These are phyloP conservation scores for Drosophila ambigua DNA, from an alignment of 1,140 invertebrate species.

Conservation along the genomic window DNA sequence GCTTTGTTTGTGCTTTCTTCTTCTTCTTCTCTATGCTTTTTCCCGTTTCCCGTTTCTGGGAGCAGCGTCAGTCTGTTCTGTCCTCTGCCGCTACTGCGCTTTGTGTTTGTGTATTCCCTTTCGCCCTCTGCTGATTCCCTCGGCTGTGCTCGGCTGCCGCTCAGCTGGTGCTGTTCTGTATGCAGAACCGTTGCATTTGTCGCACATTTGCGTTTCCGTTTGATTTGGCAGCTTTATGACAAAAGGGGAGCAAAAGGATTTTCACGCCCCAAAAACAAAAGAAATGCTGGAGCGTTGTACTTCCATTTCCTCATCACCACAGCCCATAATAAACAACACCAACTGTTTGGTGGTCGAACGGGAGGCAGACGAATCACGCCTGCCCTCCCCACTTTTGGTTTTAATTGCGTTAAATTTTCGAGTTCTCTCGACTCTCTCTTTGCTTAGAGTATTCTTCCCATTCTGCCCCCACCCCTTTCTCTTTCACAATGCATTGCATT, in stretches of 20 bases:
- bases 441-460: not conserved
- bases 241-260: slow-evolving; percentile 58
- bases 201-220: slow-evolving; percentile 65
- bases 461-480: not conserved
- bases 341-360: slow-evolving; percentile 24
- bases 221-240: slow-evolving; percentile 74
- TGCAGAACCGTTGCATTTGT: slow-evolving; percentile 43
- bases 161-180: not conserved
- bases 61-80: no score
- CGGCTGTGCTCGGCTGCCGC: not conserved
- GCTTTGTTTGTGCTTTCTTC: slow-evolving; percentile 31
- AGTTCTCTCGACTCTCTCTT: slow-evolving; percentile 21
- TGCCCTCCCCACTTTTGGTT: slow-evolving; percentile 38
- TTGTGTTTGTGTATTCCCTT: no score
- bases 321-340: slow-evolving; percentile 35
- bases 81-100: no score
- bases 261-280: slow-evolving; percentile 53
- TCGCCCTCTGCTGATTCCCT: no score
- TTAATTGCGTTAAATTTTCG: slow-evolving; percentile 61
- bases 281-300: slow-evolving; percentile 4
- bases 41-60: no score
- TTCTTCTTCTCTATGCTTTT: slow-evolving; percentile 6
- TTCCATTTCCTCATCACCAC: no score
- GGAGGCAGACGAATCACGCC: slow-evolving; percentile 10
- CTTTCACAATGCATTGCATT: slow-evolving; percentile 19